Evolutionary conservation across 2,797 vertebrate species (phyloP).

Genomic region (Holocentrus rufus): DNA sequence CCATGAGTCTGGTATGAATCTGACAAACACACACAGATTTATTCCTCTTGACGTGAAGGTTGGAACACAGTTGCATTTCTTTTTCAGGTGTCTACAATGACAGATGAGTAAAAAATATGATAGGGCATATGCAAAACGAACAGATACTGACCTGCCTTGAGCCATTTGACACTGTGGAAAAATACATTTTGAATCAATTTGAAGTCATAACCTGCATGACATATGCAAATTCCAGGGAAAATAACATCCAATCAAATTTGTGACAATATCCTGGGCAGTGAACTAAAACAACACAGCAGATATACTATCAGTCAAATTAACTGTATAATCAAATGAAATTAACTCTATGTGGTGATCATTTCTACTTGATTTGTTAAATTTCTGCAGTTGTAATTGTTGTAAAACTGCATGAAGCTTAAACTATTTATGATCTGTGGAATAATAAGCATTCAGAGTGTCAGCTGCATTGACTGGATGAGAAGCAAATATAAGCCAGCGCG

Average conservation of each 20-base stretch:
- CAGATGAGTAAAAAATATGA: neutral
- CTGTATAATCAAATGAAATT: conserved; percentile 17
- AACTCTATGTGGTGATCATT: conserved; percentile 20
- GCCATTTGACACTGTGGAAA: neutral
- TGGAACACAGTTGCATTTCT: neutral
- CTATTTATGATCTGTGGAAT: conserved; percentile 72
- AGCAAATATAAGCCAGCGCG: conserved; percentile 71
- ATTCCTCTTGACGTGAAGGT: neutral
- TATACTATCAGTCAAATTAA: conserved; percentile 15
- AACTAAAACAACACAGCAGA: conserved; percentile 22
- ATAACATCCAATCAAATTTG: conserved; percentile 10
- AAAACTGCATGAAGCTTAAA: conserved; percentile 47
- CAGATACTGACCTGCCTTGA: no score
- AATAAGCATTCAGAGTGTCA: conserved; percentile 69
- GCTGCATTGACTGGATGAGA: conserved; percentile 72
- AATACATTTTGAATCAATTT: neutral
- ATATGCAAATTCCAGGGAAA: conserved; percentile 9
- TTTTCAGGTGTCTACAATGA: neutral
- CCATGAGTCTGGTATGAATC: conserved; percentile 10
- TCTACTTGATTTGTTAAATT: conserved; percentile 23
- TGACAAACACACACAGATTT: neutral
- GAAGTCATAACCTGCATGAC: neutral
- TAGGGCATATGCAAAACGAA: neutral
- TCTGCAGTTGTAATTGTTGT: conserved; percentile 17
- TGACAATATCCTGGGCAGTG: conserved; percentile 22